Evolutionary conservation across 2,113 vertebrate genomes (phyloP).

Genomic region (Emydura subglobosa): DNA sequence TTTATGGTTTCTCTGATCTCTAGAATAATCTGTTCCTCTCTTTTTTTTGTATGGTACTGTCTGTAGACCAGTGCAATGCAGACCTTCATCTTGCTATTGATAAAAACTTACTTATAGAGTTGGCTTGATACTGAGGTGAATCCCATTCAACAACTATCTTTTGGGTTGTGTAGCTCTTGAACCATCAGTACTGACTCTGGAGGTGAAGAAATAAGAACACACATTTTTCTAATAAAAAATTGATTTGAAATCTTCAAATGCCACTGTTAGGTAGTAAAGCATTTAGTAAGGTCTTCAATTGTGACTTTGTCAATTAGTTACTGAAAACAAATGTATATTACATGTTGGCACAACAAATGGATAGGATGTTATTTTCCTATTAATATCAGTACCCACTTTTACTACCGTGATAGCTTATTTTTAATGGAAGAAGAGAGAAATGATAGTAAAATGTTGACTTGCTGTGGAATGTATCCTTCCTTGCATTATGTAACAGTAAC

Average conservation of each 20-base stretch:
- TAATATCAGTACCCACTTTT: fast-evolving
- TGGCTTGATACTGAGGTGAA: neutral
- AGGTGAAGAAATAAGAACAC: neutral
- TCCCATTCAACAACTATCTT: neutral
- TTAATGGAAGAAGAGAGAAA: neutral
- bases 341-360: neutral
- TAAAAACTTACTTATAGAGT: neutral
- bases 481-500: neutral
- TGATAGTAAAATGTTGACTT: fast-evolving
- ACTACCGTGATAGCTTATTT: neutral
- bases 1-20: neutral
- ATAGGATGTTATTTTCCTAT: neutral
- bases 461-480: neutral
- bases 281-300: neutral
- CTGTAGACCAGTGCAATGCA: neutral
- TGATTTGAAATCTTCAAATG: neutral
- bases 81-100: neutral
- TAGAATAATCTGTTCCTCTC: neutral
- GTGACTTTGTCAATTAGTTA: neutral
- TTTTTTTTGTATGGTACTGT: neutral
- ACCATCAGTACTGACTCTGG: neutral
- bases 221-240: neutral
- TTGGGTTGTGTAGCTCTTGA: neutral
- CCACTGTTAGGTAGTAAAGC: fast-evolving
- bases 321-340: neutral